A percentile compares a stretch with the other conserved stretches of the same genome.
Evolutionary conservation across 2,797 vertebrate genomes (phyloP).

Genomic region (Pantherophis vulpinus): DNA sequence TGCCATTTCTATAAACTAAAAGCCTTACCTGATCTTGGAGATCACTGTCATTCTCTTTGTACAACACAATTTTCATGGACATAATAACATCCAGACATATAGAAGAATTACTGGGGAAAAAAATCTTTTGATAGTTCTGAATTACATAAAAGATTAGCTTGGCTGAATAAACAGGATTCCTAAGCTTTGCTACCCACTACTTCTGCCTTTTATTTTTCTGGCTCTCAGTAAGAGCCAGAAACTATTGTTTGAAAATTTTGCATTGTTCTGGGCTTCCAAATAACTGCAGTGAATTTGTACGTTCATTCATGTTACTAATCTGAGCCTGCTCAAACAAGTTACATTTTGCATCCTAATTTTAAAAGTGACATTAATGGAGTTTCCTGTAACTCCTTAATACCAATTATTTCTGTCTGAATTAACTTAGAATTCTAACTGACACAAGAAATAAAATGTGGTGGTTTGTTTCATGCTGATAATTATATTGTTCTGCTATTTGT

Average conservation of each 20-base stretch:
- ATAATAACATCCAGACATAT: neutral
- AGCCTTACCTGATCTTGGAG: neutral
- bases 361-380: slow-evolving; percentile 56
- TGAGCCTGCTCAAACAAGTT: slow-evolving; percentile 59
- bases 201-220: neutral
- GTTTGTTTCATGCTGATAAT: slow-evolving; percentile 51
- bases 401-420: slow-evolving; percentile 66
- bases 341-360: slow-evolving; percentile 58
- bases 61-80: neutral
- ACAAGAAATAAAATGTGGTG: slow-evolving; percentile 10
- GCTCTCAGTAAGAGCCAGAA: neutral
- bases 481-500: slow-evolving; percentile 50
- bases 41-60: neutral
- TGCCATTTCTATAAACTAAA: neutral
- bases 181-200: slow-evolving; percentile 3
- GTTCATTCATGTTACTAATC: slow-evolving; percentile 43
- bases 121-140: slow-evolving; percentile 18
- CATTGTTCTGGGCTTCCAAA: slow-evolving; percentile 20
- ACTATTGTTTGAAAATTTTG: slow-evolving; percentile 20
- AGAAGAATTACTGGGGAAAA: neutral
- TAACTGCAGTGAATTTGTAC: slow-evolving; percentile 31
- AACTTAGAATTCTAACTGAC: slow-evolving; percentile 60
- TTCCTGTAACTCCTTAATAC: slow-evolving; percentile 63
- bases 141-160: neutral
- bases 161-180: neutral